phyloP scores from a whole-genome alignment of 1,140 invertebrate genomes.

The Drosophila busckii region DNA sequence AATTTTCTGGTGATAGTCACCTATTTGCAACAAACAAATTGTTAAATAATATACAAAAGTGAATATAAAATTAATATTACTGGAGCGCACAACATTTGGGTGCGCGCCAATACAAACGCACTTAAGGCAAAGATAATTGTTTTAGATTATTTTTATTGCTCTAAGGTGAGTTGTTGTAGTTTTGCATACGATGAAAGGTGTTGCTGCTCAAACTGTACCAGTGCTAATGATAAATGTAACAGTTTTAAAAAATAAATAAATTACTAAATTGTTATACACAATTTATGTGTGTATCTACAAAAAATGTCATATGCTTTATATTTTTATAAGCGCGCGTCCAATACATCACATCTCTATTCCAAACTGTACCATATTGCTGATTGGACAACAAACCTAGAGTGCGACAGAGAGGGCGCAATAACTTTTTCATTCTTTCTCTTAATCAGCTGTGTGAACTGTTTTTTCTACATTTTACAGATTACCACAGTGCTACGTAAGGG shows the following conservation, averaged over 20 bases:
- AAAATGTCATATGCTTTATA: neutral
- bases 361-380: conserved; percentile 69
- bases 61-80: conserved; percentile 19
- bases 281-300: too few species aligned
- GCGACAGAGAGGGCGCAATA: conserved; percentile 5
- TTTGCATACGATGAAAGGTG: conserved; percentile 1
- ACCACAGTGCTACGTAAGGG: conserved; percentile 6
- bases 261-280: too few species aligned
- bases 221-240: too few species aligned
- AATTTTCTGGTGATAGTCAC: conserved; percentile 62
- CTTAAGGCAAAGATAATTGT: conserved; percentile 16
- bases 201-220: conserved; percentile 30
- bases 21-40: conserved; percentile 44
- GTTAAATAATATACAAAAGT: conserved; percentile 46
- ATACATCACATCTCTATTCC: conserved; percentile 37
- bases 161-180: conserved; percentile 34
- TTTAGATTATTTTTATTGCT: conserved; percentile 18
- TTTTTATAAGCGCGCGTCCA: neutral
- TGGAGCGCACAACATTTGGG: neutral
- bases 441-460: conserved; percentile 7
- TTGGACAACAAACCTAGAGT: neutral
- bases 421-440: conserved; percentile 10
- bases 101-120: too few species aligned
- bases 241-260: too few species aligned
- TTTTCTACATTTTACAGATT: conserved; percentile 29